Evolutionary conservation across 1,140 invertebrate genomes (phyloP).

Genomic region (Babylonia areolata): DNA sequence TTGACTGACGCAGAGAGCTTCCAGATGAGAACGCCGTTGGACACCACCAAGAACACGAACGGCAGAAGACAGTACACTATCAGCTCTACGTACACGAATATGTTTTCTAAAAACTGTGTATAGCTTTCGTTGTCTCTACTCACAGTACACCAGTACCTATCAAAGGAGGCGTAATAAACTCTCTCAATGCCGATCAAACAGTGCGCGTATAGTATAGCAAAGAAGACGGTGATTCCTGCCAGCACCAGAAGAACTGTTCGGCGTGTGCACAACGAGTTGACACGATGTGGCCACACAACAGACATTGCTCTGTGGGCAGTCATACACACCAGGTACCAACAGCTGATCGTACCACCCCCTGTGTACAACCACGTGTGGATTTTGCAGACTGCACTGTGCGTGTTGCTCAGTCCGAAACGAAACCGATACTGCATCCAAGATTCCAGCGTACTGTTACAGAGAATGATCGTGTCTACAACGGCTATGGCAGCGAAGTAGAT

Average conservation of each 20-base stretch:
- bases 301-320: slow-evolving; percentile 20
- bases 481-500: background rate
- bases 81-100: background rate
- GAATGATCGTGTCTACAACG: background rate
- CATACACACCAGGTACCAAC: slow-evolving; percentile 19
- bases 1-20: slow-evolving; percentile 3
- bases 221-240: background rate
- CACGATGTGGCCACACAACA: slow-evolving; percentile 24
- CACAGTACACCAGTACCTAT: background rate
- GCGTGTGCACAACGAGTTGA: slow-evolving; percentile 14
- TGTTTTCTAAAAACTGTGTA: background rate
- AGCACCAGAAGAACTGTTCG: background rate
- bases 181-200: background rate
- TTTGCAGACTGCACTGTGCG: background rate
- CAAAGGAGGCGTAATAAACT: background rate
- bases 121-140: background rate
- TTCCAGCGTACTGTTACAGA: background rate
- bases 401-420: background rate
- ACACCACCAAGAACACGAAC: background rate
- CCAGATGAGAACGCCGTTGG: background rate
- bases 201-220: background rate
- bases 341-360: background rate
- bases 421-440: background rate
- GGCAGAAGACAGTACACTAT: background rate
- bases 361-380: background rate